These are phyloP conservation scores for Drosophila punjabiensis DNA, from an alignment of 1,140 invertebrate species.

Conservation along the genomic window DNA sequence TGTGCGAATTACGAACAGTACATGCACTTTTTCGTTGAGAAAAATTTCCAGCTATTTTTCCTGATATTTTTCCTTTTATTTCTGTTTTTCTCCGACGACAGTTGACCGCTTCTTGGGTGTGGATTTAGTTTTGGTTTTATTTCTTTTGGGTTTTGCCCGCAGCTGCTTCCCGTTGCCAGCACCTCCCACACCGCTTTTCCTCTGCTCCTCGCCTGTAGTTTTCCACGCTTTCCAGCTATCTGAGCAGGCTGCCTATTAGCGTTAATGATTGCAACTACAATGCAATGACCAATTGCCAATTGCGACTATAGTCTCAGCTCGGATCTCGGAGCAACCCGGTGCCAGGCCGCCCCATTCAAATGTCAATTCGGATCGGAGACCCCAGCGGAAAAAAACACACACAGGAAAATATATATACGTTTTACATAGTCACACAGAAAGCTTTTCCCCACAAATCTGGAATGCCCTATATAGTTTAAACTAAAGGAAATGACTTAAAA, in stretches of 20 bases:
- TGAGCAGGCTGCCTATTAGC: constrained; percentile 65
- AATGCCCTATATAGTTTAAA: constrained; percentile 22
- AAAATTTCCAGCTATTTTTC: constrained; percentile 32
- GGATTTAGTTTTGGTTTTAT: constrained; percentile 36
- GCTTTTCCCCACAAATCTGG: constrained; percentile 27
- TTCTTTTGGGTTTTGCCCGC: constrained; percentile 35
- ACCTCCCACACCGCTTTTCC: constrained; percentile 16
- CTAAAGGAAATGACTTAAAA: accelerated
- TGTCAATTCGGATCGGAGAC: constrained; percentile 65
- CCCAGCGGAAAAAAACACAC: constrained; percentile 19
- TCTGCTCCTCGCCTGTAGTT: background rate
- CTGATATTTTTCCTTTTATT: constrained; percentile 29
- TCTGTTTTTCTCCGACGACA: constrained; percentile 26
- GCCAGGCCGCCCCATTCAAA: constrained; percentile 79
- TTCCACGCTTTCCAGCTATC: constrained; percentile 35
- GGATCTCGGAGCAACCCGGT: constrained; percentile 55
- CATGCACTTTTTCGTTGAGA: constrained; percentile 36
- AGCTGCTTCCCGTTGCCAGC: constrained; percentile 38
- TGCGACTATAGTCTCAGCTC: constrained; percentile 38
- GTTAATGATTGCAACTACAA: constrained; percentile 80
- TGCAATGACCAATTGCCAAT: constrained; percentile 76
- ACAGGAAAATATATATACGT: background rate
- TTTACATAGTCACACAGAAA: background rate
- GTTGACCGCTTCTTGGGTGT: constrained; percentile 41
- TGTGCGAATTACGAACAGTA: constrained; percentile 59